Evolutionary conservation across 2,113 vertebrate species (phyloP).

Genomic region (Triplophysa tibetana): DNA sequence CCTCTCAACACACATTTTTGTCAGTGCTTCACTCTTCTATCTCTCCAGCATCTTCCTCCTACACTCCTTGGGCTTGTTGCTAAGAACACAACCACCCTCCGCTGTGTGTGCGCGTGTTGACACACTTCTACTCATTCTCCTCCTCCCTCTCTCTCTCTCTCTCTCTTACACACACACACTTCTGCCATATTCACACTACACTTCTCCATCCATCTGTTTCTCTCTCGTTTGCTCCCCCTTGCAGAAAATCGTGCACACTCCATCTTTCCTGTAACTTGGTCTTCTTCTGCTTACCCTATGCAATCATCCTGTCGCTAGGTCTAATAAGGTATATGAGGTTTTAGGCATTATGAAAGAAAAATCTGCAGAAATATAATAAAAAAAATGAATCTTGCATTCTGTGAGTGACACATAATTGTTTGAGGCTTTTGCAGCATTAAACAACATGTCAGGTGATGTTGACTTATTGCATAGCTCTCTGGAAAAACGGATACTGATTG

Average conservation of each 20-base stretch:
- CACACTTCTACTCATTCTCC: constrained; percentile 12
- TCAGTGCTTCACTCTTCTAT: constrained; percentile 20
- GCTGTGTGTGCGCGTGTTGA: not conserved
- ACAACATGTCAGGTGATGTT: no score
- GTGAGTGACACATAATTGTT: no score
- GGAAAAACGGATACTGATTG: no score
- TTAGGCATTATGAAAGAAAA: not conserved
- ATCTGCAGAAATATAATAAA: not conserved
- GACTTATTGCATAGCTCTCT: no score
- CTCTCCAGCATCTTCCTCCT: constrained; percentile 37
- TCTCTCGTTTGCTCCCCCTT: constrained; percentile 26
- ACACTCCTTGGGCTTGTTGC: constrained; percentile 31
- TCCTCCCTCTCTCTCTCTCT: constrained; percentile 18
- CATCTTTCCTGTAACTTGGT: constrained; percentile 28
- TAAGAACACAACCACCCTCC: constrained; percentile 33
- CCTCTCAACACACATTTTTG: constrained; percentile 1
- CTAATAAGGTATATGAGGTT: not conserved
- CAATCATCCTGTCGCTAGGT: not conserved
- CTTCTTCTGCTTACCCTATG: constrained; percentile 3
- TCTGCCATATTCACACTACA: constrained; percentile 18
- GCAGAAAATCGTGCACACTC: constrained; percentile 15
- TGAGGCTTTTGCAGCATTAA: no score
- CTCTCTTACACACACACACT: no score
- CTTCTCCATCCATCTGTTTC: constrained; percentile 18
- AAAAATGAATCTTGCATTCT: no score